Evolutionary conservation across 2,113 vertebrate genomes (phyloP).

Genomic region (Halcyon malimbica): DNA sequence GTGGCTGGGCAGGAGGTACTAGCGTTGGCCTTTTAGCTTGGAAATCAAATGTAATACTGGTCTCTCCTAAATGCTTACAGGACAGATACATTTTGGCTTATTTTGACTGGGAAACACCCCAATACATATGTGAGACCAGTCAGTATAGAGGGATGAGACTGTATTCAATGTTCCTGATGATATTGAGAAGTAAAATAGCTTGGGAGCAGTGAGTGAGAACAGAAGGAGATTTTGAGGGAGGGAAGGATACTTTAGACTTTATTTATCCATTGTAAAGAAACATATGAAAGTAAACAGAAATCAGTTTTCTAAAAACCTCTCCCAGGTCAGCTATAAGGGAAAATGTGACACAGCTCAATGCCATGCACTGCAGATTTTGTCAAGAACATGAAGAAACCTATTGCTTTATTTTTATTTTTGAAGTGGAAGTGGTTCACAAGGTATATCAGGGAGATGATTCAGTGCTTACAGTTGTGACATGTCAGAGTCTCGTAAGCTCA

Average conservation of each 20-base stretch:
- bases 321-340: slow-evolving; percentile 35
- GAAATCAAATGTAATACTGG: too few relatives aligned
- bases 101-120: neutral
- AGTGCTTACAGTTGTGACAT: slow-evolving; percentile 58
- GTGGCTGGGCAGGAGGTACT: neutral
- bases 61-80: neutral
- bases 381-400: slow-evolving; percentile 3
- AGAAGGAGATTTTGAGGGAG: slow-evolving; percentile 34
- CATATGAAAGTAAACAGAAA: slow-evolving; percentile 40
- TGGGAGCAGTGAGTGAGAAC: neutral
- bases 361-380: slow-evolving; percentile 12
- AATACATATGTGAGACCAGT: neutral
- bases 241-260: neutral
- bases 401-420: slow-evolving; percentile 55
- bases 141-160: neutral
- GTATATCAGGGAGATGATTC: slow-evolving; percentile 41
- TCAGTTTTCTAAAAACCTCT: neutral
- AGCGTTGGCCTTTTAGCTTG: neutral
- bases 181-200: neutral
- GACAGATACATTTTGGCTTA: neutral
- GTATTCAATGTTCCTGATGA: neutral
- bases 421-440: slow-evolving; percentile 58
- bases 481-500: slow-evolving; percentile 60
- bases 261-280: slow-evolving; percentile 42
- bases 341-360: slow-evolving; percentile 16